Conservation (phyloP, 2,113 vertebrate genomes). For the Chlorodrepanis virens region DNA sequence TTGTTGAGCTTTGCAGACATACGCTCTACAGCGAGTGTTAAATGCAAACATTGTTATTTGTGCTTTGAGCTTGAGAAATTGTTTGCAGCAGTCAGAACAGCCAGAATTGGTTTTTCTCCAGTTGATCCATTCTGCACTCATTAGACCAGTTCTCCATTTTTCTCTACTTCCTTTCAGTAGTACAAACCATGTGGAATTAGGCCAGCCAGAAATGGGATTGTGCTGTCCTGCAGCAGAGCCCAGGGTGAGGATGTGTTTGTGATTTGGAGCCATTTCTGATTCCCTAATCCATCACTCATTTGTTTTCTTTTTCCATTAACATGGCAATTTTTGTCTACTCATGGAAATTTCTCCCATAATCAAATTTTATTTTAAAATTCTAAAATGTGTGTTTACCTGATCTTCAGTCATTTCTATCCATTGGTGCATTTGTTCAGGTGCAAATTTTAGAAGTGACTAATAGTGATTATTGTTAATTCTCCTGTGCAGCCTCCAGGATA, state of each 20-base stretch:
- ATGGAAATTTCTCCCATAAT: background rate
- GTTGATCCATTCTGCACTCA: background rate
- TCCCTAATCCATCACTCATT: background rate
- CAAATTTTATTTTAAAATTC: background rate
- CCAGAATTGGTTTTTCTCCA: background rate
- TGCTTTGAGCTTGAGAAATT: background rate
- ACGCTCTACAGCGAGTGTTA: background rate
- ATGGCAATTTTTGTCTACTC: background rate
- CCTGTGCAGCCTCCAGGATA: background rate
- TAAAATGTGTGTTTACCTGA: background rate
- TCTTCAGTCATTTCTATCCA: background rate
- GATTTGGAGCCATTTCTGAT: background rate
- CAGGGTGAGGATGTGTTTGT: background rate
- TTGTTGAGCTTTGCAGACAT: background rate
- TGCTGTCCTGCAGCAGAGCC: background rate
- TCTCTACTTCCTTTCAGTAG: background rate
- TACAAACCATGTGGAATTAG: background rate
- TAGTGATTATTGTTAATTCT: background rate
- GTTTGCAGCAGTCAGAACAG: background rate
- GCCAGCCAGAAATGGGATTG: background rate
- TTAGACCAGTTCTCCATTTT: background rate
- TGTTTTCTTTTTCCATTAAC: background rate
- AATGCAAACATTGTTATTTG: slow-evolving; percentile 4
- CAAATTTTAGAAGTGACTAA: background rate
- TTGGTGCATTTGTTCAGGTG: background rate